Evolutionary conservation across 2,797 vertebrate species (phyloP).

Genomic region (Leptatherina wallacei): DNA sequence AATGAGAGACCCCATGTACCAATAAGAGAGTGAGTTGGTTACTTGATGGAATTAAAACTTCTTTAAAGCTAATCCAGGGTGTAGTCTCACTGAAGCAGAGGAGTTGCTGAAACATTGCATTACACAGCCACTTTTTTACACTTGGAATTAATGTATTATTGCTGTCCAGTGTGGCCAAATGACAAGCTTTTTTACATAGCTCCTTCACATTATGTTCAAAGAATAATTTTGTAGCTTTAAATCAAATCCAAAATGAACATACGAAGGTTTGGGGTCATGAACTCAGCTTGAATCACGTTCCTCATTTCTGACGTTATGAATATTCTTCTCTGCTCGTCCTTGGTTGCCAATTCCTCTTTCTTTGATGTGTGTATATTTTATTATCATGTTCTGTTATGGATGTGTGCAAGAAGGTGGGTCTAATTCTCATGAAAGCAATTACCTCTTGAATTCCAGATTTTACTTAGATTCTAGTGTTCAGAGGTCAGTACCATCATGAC

Average conservation of each 20-base stretch:
- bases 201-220: not conserved
- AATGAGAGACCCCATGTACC: conserved; percentile 21
- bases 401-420: not conserved
- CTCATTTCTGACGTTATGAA: not conserved
- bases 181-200: not conserved
- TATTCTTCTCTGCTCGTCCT: not conserved
- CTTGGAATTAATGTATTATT: not conserved
- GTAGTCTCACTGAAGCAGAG: conserved; percentile 12
- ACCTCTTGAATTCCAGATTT: not conserved
- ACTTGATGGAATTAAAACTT: conserved; percentile 28
- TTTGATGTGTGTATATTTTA: not conserved
- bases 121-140: not conserved
- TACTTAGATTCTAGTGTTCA: not conserved
- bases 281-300: not conserved
- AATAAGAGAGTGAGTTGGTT: conserved; percentile 18
- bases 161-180: not conserved
- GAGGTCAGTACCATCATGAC: not conserved
- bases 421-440: not conserved
- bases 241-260: conserved; percentile 11
- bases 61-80: conserved; percentile 16
- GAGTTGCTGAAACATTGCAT: conserved; percentile 18
- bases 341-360: not conserved
- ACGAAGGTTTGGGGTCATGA: conserved; percentile 1
- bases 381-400: not conserved
- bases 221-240: not conserved